A percentile compares a stretch with the other conserved stretches of the same genome.
Conservation (phyloP, 2,797 vertebrate species). For the Poecilia velifera region DNA sequence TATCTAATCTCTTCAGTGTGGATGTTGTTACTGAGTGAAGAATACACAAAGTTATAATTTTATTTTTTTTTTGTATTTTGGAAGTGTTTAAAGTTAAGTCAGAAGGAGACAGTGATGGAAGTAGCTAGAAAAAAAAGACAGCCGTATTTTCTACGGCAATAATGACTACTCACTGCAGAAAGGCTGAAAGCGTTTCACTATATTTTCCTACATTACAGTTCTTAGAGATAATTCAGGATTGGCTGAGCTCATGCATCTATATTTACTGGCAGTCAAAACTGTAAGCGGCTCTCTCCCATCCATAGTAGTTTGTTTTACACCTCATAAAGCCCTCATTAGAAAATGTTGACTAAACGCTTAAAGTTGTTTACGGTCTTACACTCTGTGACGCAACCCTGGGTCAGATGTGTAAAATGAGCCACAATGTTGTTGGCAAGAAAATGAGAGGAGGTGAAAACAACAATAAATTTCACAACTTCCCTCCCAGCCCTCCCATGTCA, state of each 20-base stretch:
- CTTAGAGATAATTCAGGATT: not conserved
- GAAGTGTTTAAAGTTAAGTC: not conserved
- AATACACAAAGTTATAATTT: not conserved
- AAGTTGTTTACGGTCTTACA: slow-evolving; percentile 19
- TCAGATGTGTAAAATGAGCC: slow-evolving; percentile 16
- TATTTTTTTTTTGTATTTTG: not conserved
- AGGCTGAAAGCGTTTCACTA: not conserved
- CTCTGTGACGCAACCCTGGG: slow-evolving; percentile 12
- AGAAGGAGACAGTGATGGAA: not conserved
- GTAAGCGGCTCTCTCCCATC: slow-evolving; percentile 8
- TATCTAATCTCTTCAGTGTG: not conserved
- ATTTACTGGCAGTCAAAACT: slow-evolving; percentile 20
- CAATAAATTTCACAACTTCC: slow-evolving; percentile 25
- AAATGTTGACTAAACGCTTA: slow-evolving; percentile 19
- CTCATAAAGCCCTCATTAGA: slow-evolving; percentile 1
- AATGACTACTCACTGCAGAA: not conserved
- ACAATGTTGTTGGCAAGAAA: slow-evolving; percentile 63
- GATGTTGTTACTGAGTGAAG: not conserved
- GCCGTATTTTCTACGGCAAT: not conserved
- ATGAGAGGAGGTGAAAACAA: slow-evolving; percentile 10
- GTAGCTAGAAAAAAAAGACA: not conserved
- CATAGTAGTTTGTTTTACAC: slow-evolving; percentile 9
- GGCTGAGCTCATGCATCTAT: not conserved
- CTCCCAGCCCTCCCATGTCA: not conserved
- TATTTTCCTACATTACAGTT: not conserved